These are phyloP conservation scores for Centropristis striata DNA, from an alignment of 2,113 vertebrate species.

Conservation along the genomic window DNA sequence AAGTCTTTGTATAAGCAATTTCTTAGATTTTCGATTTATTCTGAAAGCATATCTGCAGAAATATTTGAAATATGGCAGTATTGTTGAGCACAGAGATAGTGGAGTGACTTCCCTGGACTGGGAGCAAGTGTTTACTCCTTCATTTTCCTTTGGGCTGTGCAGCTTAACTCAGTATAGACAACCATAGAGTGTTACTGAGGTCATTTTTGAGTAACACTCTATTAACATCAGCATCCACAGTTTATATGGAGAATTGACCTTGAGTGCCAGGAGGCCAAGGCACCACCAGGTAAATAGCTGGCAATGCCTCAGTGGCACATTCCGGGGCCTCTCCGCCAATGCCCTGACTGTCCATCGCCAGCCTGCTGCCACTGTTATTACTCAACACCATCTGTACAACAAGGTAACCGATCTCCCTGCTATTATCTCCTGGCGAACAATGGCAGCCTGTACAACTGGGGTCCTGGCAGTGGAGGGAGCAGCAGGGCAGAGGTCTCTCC, in stretches of 20 bases:
- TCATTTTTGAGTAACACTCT: neutral
- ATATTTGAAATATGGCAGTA: constrained; percentile 15
- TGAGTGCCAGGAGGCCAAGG: constrained; percentile 8
- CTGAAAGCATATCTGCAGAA: constrained; percentile 15
- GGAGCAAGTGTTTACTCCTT: constrained; percentile 23
- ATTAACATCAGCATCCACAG: constrained; percentile 5
- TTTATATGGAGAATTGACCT: constrained; percentile 14
- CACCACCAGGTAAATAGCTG: constrained; percentile 50
- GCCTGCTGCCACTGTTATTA: constrained; percentile 68
- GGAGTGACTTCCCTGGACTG: constrained; percentile 1
- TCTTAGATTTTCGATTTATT: constrained; percentile 13
- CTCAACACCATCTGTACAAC: constrained; percentile 71
- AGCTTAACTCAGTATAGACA: neutral
- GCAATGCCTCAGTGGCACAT: constrained; percentile 40
- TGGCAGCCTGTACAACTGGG: constrained; percentile 48
- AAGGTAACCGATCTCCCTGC: constrained; percentile 70
- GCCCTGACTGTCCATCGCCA: constrained; percentile 34
- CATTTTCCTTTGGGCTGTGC: neutral
- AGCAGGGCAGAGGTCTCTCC: constrained; percentile 49
- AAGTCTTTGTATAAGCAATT: constrained; percentile 23
- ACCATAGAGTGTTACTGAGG: neutral
- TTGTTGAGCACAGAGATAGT: constrained; percentile 12
- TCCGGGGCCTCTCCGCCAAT: constrained; percentile 50
- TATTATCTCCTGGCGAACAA: constrained; percentile 70
- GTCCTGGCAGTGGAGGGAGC: constrained; percentile 50